Evolutionary conservation across 2,888 invertebrate genomes (phyloP).

Genomic region (Dilophus febrilis): DNA sequence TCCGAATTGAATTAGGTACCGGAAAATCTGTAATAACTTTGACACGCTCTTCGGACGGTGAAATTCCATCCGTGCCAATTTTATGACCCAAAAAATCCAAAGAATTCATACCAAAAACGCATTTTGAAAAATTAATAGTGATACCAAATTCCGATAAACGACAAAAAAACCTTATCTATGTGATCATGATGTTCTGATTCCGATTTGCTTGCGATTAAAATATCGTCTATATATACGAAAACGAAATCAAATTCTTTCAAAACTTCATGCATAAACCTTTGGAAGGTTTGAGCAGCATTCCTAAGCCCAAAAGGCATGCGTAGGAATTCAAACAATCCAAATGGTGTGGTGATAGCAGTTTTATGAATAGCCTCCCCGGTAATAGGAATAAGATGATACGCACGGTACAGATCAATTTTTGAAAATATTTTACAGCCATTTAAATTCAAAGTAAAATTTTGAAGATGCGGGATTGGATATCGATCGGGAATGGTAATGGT

Average conservation of each 20-base stretch:
- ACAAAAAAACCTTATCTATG: slow-evolving; percentile 11
- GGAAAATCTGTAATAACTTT: slow-evolving; percentile 4
- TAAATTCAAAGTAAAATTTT: slow-evolving; percentile 4
- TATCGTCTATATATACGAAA: slow-evolving; percentile 18
- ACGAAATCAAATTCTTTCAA: slow-evolving; percentile 14
- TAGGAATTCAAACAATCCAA: too few relatives aligned
- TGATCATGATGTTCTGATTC: slow-evolving; percentile 7
- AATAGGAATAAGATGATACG: slow-evolving; percentile 23
- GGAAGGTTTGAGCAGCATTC: slow-evolving; percentile 22
- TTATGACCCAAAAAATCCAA: slow-evolving; percentile 7
- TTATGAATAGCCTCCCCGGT: slow-evolving; percentile 19
- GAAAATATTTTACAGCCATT: slow-evolving; percentile 10
- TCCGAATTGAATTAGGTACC: not conserved
- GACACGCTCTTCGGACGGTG: too few relatives aligned
- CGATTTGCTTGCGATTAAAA: slow-evolving; percentile 12
- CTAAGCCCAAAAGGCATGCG: too few relatives aligned
- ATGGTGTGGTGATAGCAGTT: slow-evolving; percentile 23
- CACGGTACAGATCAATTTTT: slow-evolving; percentile 14
- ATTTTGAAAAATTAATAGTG: too few relatives aligned
- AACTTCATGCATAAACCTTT: slow-evolving; percentile 19
- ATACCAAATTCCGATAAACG: too few relatives aligned
- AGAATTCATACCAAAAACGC: slow-evolving; percentile 8
- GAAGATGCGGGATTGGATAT: slow-evolving; percentile 6
- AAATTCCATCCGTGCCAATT: slow-evolving; percentile 6
- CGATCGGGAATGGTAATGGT: slow-evolving; percentile 5